Percentiles rank a stretch among this genome's conserved stretches.
These are phyloP conservation scores for Erythrocercus mccallii DNA, from an alignment of 2,113 vertebrate genomes.

Conservation along the genomic window DNA sequence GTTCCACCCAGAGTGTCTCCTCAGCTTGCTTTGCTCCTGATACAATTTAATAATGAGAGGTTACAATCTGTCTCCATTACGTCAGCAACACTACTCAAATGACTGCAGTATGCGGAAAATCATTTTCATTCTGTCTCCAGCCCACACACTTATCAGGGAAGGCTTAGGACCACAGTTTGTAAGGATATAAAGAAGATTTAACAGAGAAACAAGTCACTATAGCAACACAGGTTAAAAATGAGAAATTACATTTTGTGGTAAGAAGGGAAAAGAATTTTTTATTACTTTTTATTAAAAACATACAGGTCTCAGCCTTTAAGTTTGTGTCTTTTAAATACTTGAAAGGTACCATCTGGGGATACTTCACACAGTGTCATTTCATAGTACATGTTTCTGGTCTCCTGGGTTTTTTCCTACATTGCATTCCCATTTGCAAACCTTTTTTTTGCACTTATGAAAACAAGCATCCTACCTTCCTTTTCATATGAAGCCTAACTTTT, in stretches of 20 bases:
- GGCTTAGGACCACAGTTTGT: neutral
- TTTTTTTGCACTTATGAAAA: neutral
- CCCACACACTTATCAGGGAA: neutral
- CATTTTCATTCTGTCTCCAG: neutral
- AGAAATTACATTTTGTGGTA: neutral
- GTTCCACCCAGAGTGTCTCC: neutral
- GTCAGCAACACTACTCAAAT: neutral
- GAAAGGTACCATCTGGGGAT: neutral
- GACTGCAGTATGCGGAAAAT: neutral
- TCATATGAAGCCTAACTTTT: neutral
- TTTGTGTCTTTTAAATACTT: neutral
- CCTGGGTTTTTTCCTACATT: neutral
- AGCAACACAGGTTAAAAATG: neutral
- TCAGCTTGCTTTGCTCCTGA: neutral
- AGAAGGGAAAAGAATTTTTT: neutral
- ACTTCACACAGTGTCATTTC: neutral
- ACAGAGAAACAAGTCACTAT: conserved; percentile 5
- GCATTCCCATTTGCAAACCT: neutral
- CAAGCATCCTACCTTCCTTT: neutral
- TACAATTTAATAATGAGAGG: neutral
- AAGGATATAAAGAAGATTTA: neutral
- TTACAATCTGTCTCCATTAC: neutral
- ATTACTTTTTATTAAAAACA: neutral
- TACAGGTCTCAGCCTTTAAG: neutral
- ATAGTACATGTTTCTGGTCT: neutral